Evolutionary conservation across 2,888 invertebrate genomes (phyloP).

Genomic region (Eupithecia subumbrata): DNA sequence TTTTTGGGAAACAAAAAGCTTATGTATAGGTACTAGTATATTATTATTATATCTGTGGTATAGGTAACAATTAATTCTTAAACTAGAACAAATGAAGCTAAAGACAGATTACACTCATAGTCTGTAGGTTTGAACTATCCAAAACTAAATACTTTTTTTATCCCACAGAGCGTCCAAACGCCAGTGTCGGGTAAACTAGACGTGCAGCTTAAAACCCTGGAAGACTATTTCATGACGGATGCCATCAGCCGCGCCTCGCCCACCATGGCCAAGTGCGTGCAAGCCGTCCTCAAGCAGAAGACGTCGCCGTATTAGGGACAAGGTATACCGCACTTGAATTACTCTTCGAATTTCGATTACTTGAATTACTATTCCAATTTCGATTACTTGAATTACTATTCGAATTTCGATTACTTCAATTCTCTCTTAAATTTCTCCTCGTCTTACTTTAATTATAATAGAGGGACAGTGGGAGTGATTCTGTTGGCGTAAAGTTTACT

Average conservation of each 20-base stretch:
- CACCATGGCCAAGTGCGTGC: constrained; percentile 99
- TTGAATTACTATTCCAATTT: constrained; percentile 9
- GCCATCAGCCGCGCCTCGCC: constrained; percentile 97
- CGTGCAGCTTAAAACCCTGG: constrained; percentile 89
- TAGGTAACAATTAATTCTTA: too few relatives aligned
- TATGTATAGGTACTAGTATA: too few relatives aligned
- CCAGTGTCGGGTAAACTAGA: constrained; percentile 85
- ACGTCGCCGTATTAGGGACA: constrained; percentile 66
- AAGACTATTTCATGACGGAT: constrained; percentile 98
- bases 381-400: constrained; percentile 1
- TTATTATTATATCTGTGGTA: too few relatives aligned
- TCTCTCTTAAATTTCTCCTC: not conserved
- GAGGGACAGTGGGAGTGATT: too few relatives aligned
- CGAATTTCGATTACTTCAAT: not conserved
- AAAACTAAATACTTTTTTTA: not conserved
- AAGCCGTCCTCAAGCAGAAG: constrained; percentile 92
- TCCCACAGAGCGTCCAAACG: constrained; percentile 71
- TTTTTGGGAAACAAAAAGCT: too few relatives aligned
- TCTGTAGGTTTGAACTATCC: too few relatives aligned
- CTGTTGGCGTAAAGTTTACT: too few relatives aligned
- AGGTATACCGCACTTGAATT: constrained; percentile 26
- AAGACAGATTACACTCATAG: too few relatives aligned
- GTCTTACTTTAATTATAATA: not conserved
- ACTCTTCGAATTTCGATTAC: not conserved
- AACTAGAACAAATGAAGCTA: too few relatives aligned